Percentiles rank a stretch among this genome's conserved stretches.
These are phyloP conservation scores for Hirudinaria manillensis DNA, from an alignment of 2,888 invertebrate species.

Conservation along the genomic window DNA sequence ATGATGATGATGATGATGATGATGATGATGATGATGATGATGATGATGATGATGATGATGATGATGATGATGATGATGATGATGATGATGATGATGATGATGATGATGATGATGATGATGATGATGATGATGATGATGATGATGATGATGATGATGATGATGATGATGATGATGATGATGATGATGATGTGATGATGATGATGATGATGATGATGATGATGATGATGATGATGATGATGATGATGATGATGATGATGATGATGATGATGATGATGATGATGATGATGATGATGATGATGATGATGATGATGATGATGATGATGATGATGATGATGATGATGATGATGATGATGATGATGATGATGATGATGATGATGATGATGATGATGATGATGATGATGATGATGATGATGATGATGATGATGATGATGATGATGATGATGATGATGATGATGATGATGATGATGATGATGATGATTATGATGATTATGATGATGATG, in stretches of 20 bases:
- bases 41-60: neutral
- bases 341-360: neutral
- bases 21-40: neutral
- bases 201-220: neutral
- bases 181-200: conserved; percentile 16
- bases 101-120: neutral
- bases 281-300: neutral
- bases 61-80: neutral
- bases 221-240: neutral
- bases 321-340: conserved; percentile 22
- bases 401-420: conserved; percentile 1
- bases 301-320: neutral
- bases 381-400: neutral
- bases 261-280: conserved; percentile 5
- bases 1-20: neutral
- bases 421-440: neutral
- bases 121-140: conserved; percentile 20
- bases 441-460: neutral
- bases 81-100: neutral
- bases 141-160: neutral
- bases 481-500: neutral
- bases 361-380: neutral
- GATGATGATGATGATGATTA: conserved; percentile 20
- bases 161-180: neutral
- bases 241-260: conserved; percentile 1